Base-by-base conservation (phyloP, 1,140 invertebrate genomes). In the Rhyzopertha dominica region DNA sequence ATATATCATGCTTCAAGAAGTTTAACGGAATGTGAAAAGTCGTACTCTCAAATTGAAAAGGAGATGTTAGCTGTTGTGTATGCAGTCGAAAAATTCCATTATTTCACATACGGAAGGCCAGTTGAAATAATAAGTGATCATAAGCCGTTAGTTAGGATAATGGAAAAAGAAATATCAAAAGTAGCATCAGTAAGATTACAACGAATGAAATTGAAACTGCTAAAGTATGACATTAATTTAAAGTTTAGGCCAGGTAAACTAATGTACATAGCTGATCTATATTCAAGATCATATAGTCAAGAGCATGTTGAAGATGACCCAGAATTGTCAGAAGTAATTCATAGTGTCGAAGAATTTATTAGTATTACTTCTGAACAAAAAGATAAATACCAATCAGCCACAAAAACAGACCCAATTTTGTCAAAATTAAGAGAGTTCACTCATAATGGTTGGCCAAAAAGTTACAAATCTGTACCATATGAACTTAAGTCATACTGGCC, bases 1-100 rank as follows among this genome's bases (percentile, higher is more conserved):
- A 4, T 74, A 9, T 54, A 61, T 7, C 72, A 64, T 61, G 48
- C 48, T 14, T 63, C 61, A 3, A 24, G 55, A 2, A 49, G 40
- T 22, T 28, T 66, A 1, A 58, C 43, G 4, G 34, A 49, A 13
- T 26, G 46, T 12, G 58, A 65, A 51, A 43, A 46, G 22, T 37
- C 47, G 9, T 63, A 60, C 37, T 42, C 58, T 1, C 24, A 39
- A 19, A 58, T 56, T 12, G 54, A 57, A 38, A 47, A 39, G 37
- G 53, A 63, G 46, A 17, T 38, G 36, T 22, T 38, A 49, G 41
- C 43, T 48, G 53, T 66, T 12, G 24, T 55, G 17, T 61, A 36
- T 47, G 48, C 51, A 14, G 41, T 29, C 14, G 46, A 54, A 43
- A 53, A 41, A 7, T 54, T 20, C 26, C 17, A 35, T 29, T 7